phyloP scores from a whole-genome alignment of 1,140 invertebrate genomes.

The Eumeta japonica region DNA sequence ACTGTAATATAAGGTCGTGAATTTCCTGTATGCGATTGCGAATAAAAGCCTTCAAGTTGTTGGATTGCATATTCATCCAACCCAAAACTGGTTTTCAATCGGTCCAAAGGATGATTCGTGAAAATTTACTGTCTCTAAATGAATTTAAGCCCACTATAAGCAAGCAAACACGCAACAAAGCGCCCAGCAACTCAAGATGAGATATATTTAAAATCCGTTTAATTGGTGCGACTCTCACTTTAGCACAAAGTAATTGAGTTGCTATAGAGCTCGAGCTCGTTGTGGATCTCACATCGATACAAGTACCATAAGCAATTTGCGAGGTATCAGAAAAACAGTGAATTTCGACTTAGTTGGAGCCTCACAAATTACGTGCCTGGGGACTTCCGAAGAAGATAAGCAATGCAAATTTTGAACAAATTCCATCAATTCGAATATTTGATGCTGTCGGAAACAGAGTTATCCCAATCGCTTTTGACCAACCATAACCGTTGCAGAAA shows the following conservation, averaged over 20 bases:
- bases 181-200: no score
- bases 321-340: constrained; percentile 24
- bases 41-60: neutral
- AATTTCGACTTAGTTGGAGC: constrained; percentile 11
- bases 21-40: no score
- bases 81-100: neutral
- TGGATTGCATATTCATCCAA: neutral
- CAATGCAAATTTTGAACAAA: neutral
- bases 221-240: no score
- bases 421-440: neutral
- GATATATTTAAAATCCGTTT: no score
- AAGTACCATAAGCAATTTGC: constrained; percentile 18
- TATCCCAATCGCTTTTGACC: constrained; percentile 27
- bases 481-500: constrained; percentile 28
- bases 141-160: no score
- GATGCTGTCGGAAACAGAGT: constrained; percentile 3
- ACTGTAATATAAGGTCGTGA: neutral
- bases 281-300: constrained; percentile 20
- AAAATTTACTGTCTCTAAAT: no score
- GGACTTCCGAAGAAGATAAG: constrained; percentile 5
- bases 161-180: no score
- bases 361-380: neutral
- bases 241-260: no score
- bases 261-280: no score
- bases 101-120: no score